These are phyloP conservation scores for Fopius arisanus DNA, from an alignment of 1,140 invertebrate species.

Conservation along the genomic window DNA sequence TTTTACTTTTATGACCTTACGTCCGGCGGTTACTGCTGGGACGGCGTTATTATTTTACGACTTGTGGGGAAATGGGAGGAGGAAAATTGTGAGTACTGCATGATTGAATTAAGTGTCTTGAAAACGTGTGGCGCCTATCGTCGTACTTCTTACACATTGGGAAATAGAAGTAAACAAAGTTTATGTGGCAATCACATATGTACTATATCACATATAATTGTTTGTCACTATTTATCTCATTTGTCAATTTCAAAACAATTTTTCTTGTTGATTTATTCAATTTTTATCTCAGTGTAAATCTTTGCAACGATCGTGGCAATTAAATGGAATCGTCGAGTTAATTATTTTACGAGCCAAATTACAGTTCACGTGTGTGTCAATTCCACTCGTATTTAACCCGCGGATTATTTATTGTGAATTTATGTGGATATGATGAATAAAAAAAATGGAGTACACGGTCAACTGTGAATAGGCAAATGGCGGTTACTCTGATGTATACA, in stretches of 20 bases:
- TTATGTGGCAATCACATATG: too few relatives aligned
- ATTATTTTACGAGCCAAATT: conserved; percentile 1
- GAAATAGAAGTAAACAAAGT: neutral
- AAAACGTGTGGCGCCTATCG: conserved; percentile 1
- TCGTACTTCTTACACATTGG: neutral
- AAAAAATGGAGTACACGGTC: conserved; percentile 1
- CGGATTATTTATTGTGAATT: conserved; percentile 4
- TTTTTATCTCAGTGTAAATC: too few relatives aligned
- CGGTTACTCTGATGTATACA: conserved; percentile 8
- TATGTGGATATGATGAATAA: conserved; percentile 3
- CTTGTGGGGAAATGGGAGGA: neutral
- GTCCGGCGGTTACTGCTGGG: neutral
- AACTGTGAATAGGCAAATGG: conserved; percentile 11
- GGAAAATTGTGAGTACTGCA: neutral
- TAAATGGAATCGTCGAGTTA: neutral
- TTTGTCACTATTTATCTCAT: too few relatives aligned
- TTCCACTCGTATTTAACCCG: neutral
- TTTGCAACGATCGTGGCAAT: neutral
- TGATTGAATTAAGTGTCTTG: conserved; percentile 14
- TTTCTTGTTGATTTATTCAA: too few relatives aligned
- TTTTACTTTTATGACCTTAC: neutral
- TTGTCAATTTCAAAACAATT: too few relatives aligned
- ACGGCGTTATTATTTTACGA: neutral
- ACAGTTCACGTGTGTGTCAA: neutral
- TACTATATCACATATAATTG: too few relatives aligned